Conservation (phyloP, 1,140 invertebrate genomes). For the Drosophila santomea region DNA sequence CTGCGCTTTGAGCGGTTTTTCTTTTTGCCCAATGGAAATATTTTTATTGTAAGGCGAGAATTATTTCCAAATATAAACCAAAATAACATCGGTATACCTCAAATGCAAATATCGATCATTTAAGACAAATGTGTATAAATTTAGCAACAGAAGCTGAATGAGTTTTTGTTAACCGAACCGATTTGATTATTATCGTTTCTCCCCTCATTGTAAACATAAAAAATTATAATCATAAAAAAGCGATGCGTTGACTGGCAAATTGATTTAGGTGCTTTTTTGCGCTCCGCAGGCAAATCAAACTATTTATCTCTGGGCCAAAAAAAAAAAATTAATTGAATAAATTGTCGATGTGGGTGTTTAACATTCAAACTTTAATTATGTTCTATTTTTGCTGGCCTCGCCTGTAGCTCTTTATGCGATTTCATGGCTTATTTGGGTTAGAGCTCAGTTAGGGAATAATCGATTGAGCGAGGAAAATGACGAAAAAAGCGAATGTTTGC, state of each 20-base stretch:
- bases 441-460: slow-evolving; percentile 34
- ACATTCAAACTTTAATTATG: slow-evolving; percentile 61
- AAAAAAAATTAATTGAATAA: slow-evolving; percentile 33
- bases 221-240: slow-evolving; percentile 2
- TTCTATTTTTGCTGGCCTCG: slow-evolving; percentile 30
- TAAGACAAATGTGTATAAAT: not conserved
- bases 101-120: not conserved
- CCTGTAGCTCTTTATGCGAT: slow-evolving; percentile 30
- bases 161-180: slow-evolving; percentile 3
- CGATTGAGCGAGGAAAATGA: slow-evolving; percentile 15
- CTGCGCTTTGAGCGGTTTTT: not conserved
- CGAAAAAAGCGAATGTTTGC: slow-evolving; percentile 6
- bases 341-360: slow-evolving; percentile 52
- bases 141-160: not conserved
- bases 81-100: not conserved
- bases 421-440: slow-evolving; percentile 43
- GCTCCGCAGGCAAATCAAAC: not conserved
- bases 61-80: no score
- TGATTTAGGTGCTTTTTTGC: slow-evolving; percentile 12
- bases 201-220: slow-evolving; percentile 24
- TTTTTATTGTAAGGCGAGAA: not conserved
- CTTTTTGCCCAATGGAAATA: slow-evolving; percentile 21
- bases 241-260: slow-evolving; percentile 15
- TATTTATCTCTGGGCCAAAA: slow-evolving; percentile 2
- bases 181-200: slow-evolving; percentile 27